phyloP scores from a whole-genome alignment of 2,888 invertebrate species.

The Palloptera scutellata region DNA sequence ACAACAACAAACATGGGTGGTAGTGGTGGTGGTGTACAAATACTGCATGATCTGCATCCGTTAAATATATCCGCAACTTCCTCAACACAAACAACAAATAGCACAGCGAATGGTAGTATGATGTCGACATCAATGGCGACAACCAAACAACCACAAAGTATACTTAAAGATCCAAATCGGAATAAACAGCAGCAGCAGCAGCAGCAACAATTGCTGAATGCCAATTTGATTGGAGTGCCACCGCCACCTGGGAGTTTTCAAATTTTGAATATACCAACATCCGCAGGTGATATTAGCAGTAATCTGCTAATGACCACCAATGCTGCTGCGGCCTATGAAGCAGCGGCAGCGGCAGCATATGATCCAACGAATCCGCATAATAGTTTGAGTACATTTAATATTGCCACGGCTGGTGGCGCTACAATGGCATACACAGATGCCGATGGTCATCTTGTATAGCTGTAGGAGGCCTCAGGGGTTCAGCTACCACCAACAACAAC shows the following conservation, averaged over 20 bases:
- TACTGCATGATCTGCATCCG: slow-evolving; percentile 58
- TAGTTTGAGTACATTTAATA: slow-evolving; percentile 60
- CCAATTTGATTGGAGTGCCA: slow-evolving; percentile 51
- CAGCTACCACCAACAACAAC: slow-evolving; percentile 33
- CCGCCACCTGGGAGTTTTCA: slow-evolving; percentile 64
- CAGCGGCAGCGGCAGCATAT: slow-evolving; percentile 42
- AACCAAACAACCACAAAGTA: slow-evolving; percentile 70
- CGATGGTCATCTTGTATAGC: slow-evolving; percentile 65
- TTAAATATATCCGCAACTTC: slow-evolving; percentile 57
- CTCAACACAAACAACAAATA: slow-evolving; percentile 60
- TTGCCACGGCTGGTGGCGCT: slow-evolving; percentile 41
- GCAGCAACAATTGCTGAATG: slow-evolving; percentile 64
- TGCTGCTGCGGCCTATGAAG: slow-evolving; percentile 21
- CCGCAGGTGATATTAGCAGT: slow-evolving; percentile 61
- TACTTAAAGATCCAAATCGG: slow-evolving; percentile 71
- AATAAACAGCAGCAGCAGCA: slow-evolving; percentile 68
- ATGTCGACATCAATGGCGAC: slow-evolving; percentile 51
- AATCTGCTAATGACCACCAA: slow-evolving; percentile 57
- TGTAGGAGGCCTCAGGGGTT: slow-evolving; percentile 52
- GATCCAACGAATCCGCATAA: slow-evolving; percentile 59
- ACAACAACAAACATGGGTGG: slow-evolving; percentile 51
- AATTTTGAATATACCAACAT: slow-evolving; percentile 70
- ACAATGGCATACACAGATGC: slow-evolving; percentile 64
- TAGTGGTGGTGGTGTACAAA: slow-evolving; percentile 35
- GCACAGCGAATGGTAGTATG: slow-evolving; percentile 59